A percentile compares a stretch with the other conserved stretches of the same genome.
These are phyloP conservation scores for Amphipoea lucens DNA, from an alignment of 2,888 invertebrate species.

Conservation along the genomic window DNA sequence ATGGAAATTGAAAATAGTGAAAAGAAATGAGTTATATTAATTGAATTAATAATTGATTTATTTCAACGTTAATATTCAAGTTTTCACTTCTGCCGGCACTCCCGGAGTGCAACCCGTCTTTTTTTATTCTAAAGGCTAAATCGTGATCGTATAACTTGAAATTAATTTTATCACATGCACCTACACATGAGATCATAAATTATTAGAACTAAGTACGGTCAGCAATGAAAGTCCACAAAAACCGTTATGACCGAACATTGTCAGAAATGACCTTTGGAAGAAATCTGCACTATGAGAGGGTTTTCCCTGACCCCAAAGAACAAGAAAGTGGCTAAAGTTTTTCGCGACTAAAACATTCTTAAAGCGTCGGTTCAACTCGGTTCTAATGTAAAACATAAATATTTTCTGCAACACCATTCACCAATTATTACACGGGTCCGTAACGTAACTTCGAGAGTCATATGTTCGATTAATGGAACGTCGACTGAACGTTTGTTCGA, in stretches of 20 bases:
- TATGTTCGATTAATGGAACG: too few species aligned
- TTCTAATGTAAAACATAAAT: slow-evolving; percentile 22
- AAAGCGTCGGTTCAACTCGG: background rate
- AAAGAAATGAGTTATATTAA: too few species aligned
- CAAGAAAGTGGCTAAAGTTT: background rate
- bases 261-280: background rate
- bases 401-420: background rate
- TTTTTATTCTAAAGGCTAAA: background rate
- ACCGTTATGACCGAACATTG: background rate
- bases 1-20: too few species aligned
- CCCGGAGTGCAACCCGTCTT: too few species aligned
- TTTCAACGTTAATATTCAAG: too few species aligned
- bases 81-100: too few species aligned
- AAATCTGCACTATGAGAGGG: background rate
- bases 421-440: background rate
- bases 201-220: background rate
- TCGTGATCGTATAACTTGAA: background rate
- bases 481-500: too few species aligned
- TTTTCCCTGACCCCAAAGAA: background rate
- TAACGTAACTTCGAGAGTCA: too few species aligned
- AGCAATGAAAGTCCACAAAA: background rate
- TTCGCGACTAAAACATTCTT: too few species aligned
- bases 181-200: background rate
- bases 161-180: background rate
- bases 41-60: too few species aligned